These are phyloP conservation scores for Sminthurides bifidus DNA, from an alignment of 1,140 invertebrate genomes.

Conservation along the genomic window DNA sequence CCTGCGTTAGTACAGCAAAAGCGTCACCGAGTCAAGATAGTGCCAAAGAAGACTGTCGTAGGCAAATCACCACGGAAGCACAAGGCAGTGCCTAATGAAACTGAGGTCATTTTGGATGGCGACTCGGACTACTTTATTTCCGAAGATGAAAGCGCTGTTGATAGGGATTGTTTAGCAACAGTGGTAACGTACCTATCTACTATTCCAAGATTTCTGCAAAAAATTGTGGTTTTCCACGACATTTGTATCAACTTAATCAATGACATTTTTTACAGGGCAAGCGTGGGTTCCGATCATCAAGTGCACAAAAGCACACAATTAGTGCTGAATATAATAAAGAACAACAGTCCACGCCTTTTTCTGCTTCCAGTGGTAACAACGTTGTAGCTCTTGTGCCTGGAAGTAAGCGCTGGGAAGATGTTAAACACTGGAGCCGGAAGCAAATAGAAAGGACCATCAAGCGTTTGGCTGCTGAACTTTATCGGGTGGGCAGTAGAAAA, in stretches of 20 bases:
- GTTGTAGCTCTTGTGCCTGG: slow-evolving; percentile 15
- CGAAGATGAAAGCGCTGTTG: slow-evolving; percentile 2
- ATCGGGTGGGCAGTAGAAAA: background rate
- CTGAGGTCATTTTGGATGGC: background rate
- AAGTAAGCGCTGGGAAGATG: slow-evolving; percentile 18
- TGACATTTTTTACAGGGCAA: too few relatives aligned
- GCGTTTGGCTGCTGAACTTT: slow-evolving; percentile 11
- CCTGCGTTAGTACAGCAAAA: background rate
- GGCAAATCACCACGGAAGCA: slow-evolving; percentile 4
- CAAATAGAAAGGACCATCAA: slow-evolving; percentile 24
- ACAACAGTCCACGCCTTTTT: too few relatives aligned
- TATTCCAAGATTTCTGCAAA: too few relatives aligned
- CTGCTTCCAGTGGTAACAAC: too few relatives aligned
- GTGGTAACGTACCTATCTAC: too few relatives aligned
- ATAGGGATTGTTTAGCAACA: too few relatives aligned
- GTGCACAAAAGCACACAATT: too few relatives aligned
- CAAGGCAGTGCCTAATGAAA: background rate
- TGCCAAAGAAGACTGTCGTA: too few relatives aligned
- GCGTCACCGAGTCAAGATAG: background rate
- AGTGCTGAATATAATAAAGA: too few relatives aligned
- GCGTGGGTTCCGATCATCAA: too few relatives aligned
- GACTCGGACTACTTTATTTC: slow-evolving; percentile 13
- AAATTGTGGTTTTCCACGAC: too few relatives aligned
- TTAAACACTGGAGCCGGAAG: slow-evolving; percentile 27
- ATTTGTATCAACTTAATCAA: too few relatives aligned